These are phyloP conservation scores for Ostrea edulis DNA, from an alignment of 1,140 invertebrate species.

Conservation along the genomic window DNA sequence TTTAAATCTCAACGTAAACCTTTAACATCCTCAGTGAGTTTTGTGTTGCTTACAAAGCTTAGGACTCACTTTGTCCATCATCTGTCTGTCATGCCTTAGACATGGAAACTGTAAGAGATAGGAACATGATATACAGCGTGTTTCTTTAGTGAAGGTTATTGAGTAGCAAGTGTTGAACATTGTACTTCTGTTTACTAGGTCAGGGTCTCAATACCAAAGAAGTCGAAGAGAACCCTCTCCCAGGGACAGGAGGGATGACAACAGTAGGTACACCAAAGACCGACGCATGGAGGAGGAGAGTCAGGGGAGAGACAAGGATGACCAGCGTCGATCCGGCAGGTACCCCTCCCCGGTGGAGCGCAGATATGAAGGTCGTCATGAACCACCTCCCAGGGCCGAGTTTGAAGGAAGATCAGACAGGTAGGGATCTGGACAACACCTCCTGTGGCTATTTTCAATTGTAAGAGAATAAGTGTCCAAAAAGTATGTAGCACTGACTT, in stretches of 20 bases:
- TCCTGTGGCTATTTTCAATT: too few species aligned
- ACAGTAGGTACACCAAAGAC: constrained; percentile 16
- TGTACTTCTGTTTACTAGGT: constrained; percentile 13
- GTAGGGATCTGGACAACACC: too few species aligned
- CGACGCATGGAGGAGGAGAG: constrained; percentile 34
- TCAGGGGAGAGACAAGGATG: constrained; percentile 48
- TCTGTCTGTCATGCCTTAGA: too few species aligned
- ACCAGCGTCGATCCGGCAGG: constrained; percentile 24
- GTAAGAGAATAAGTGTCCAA: too few species aligned
- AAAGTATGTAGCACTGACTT: too few species aligned
- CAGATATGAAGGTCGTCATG: constrained; percentile 45
- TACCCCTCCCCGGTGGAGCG: constrained; percentile 48
- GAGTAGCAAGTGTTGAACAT: too few species aligned
- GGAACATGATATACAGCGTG: too few species aligned
- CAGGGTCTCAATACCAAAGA: constrained; percentile 52
- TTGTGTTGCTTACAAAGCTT: too few species aligned
- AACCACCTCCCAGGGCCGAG: constrained; percentile 45
- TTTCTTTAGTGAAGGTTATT: neutral
- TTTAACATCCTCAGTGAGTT: too few species aligned
- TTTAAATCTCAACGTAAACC: too few species aligned
- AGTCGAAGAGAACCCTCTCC: constrained; percentile 45
- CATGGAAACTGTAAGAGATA: too few species aligned
- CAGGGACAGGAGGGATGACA: constrained; percentile 34
- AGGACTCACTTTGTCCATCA: too few species aligned
- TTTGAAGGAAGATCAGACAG: constrained; percentile 41